Evolutionary conservation across 2,888 invertebrate genomes (phyloP).

Genomic region (Ophion obscuratus): DNA sequence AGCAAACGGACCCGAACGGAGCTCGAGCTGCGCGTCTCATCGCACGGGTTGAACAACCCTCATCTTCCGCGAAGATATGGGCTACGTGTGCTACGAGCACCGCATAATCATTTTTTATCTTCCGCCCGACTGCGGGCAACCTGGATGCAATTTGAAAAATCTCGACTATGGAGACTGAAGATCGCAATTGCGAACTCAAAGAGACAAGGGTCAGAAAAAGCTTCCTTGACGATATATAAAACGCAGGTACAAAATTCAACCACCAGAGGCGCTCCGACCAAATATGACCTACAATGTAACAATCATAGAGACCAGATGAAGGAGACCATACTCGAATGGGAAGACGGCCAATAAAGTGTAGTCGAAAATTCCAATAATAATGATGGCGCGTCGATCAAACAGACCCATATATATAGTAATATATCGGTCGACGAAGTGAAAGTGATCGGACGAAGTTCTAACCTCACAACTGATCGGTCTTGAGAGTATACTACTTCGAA

Average conservation of each 20-base stretch:
- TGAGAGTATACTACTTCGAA: no score
- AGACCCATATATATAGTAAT: no score
- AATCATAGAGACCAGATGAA: no score
- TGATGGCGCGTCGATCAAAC: no score
- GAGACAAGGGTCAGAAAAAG: neutral
- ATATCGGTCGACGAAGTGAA: no score
- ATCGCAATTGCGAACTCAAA: neutral
- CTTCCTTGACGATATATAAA: neutral
- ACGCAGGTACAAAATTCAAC: neutral
- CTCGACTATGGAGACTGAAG: neutral
- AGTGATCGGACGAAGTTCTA: no score
- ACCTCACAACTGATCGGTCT: no score
- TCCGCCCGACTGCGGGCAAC: neutral
- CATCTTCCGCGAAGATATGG: slow-evolving; percentile 49
- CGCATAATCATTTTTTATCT: neutral
- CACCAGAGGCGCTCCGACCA: neutral
- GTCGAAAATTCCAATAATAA: no score
- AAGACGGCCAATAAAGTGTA: no score
- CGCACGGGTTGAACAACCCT: slow-evolving; percentile 71
- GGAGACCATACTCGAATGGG: no score
- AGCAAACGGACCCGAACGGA: slow-evolving; percentile 67
- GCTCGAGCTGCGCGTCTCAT: slow-evolving; percentile 50
- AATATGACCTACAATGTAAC: no score
- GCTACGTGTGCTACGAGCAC: neutral
- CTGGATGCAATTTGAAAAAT: neutral